Evolutionary conservation across 2,888 invertebrate genomes (phyloP), one percentile per base, ranked within the genome.

Genomic region (Dolichopus griseipennis): DNA sequence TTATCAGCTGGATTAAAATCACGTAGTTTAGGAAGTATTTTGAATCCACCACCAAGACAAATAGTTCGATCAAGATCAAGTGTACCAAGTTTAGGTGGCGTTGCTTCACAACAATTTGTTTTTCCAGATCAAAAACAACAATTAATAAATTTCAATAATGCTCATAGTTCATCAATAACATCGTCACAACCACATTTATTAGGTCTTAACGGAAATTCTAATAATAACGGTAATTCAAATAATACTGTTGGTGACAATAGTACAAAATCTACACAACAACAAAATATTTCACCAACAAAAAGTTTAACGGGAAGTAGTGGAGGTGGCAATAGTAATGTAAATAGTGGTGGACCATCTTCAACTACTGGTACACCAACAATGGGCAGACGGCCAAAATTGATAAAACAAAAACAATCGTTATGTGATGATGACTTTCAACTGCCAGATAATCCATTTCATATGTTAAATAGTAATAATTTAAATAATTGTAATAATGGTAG

Each of bases 341-440:
- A 72, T 52, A 69, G 70, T 65, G 66, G 43, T 12, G 22, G 64
- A 34, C 74, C 74, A 69, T 80, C 80, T 69, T 73, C 73, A 41
- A 76, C 78, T 9, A 82, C 82, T 75, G 74, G 78, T 62, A 61
- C 10, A n/a, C 10, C 22, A 15, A 43, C 22, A 22, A 72, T 77
- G 8, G 75, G 74, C 66, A 75, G 78, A 71, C 77, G 79, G 76
- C 93, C 93, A 22, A 86, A 88, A 74, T 84, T 93, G 66, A 91
- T 93, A 15, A 93, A 93, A 82, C 93, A 93, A 81, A 93, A 93
- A 81, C 89, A 91, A 79, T 91, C 91, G 1, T 87, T 93, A 70
- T 88, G 91, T 76, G 90, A 91, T 76, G 91, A 92, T 34, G 82
- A 82, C 69, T 75, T 73, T 74, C 76, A 76, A 73, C 76, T 78